Evolutionary conservation across 2,113 vertebrate species (phyloP), one percentile per base, ranked within the genome.

Genomic region (Catharus bicknelli): DNA sequence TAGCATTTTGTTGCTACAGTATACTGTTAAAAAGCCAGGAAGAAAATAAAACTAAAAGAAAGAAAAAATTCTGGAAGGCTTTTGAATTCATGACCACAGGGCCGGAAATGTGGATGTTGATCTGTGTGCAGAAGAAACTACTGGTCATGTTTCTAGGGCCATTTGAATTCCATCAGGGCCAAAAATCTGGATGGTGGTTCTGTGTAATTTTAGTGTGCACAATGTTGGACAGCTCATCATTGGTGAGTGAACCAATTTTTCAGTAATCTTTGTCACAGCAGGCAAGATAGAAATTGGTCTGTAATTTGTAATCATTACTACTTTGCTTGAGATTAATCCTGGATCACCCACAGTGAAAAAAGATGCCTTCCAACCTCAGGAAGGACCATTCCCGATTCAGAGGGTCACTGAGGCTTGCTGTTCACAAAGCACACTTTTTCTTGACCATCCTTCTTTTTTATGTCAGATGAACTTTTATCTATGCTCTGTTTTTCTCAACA

Each of bases 231-330:
- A 95, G 59, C 90, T 95, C 80, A 90, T 96, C 85, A 62, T 85
- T 78, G 82, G 93, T 22, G 77, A 95, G 88, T 80, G 93, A 96
- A 96, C 86, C 96, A 95, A 96, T 96, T 96, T 97, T 95, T 95
- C 82, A 81, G 95, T 91, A 96, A 96, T 96, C 94, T 96, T 94
- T 88, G 92, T 95, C 96, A 87, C 96, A 96, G 94, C 94, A 95
- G 94, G 95, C n/a, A 86, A 93, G 86, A 78, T 63, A 95, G 83
- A 95, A 96, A 96, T 96, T 50, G 89, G 87, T 83, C 90, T 93
- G 95, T 97, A 96, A 96, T 97, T 96, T 96, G 95, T 97, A 97
- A 97, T 97, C 93, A 93, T 95, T 95, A 90, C 90, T 90, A 34
- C 95, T 96, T 96, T 94, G 88, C 79, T 94, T 91, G 82, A 95